phyloP scores from a whole-genome alignment of 2,888 invertebrate genomes.

The Harpalus rubripes region DNA sequence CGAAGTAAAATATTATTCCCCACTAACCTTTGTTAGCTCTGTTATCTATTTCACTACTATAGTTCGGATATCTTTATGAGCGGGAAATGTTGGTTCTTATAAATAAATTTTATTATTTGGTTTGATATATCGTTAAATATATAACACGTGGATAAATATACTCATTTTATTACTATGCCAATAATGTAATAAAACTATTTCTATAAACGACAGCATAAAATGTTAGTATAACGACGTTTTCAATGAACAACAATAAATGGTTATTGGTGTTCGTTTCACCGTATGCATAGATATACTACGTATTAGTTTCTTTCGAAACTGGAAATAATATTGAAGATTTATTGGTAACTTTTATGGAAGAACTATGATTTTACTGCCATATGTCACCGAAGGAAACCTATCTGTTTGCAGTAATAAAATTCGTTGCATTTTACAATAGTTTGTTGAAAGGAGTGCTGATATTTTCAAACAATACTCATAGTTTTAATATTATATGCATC shows the following conservation, averaged over 20 bases:
- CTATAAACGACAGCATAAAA: not conserved
- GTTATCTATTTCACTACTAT: not conserved
- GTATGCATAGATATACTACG: not conserved
- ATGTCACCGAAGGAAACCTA: not conserved
- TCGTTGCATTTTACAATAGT: not conserved
- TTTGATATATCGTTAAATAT: too few relatives aligned
- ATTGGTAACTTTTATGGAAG: not conserved
- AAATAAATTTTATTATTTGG: too few relatives aligned
- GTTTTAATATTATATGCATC: too few relatives aligned
- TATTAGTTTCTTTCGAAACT: not conserved
- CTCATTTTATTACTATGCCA: not conserved
- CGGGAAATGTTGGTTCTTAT: too few relatives aligned
- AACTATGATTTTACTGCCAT: not conserved
- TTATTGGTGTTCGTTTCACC: not conserved
- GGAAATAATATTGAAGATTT: not conserved
- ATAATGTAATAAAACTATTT: not conserved
- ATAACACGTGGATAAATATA: not conserved
- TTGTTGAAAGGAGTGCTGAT: not conserved
- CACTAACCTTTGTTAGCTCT: not conserved
- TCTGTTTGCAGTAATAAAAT: not conserved
- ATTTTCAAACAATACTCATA: too few relatives aligned
- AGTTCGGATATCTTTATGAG: not conserved
- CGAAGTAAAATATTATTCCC: constrained; percentile 19
- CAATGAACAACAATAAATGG: not conserved
- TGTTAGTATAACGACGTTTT: not conserved